A percentile compares a stretch with the other conserved stretches of the same genome.
These are phyloP conservation scores for Rhamphomyia laevipes DNA, from an alignment of 2,888 invertebrate species.

Conservation along the genomic window DNA sequence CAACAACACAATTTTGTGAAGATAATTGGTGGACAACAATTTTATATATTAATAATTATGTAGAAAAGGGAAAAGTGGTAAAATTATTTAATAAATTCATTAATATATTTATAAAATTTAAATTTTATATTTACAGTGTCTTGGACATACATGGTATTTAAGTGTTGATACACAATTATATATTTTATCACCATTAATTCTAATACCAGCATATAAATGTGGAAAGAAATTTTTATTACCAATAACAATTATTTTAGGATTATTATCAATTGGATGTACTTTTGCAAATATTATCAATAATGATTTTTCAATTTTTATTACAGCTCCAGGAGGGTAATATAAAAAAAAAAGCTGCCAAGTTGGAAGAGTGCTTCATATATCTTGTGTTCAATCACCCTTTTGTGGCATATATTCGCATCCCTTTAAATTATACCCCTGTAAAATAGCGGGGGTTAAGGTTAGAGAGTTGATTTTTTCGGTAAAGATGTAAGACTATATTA, in stretches of 20 bases:
- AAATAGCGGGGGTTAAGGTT: too few species aligned
- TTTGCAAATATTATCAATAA: constrained; percentile 29
- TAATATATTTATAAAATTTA: too few species aligned
- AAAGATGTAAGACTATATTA: too few species aligned
- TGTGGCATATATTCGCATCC: too few species aligned
- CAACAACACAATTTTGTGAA: constrained; percentile 29
- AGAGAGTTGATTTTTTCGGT: too few species aligned
- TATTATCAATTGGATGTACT: constrained; percentile 31
- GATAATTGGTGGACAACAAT: constrained; percentile 41
- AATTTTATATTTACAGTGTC: constrained; percentile 31
- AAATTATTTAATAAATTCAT: constrained; percentile 1
- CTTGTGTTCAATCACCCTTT: too few species aligned
- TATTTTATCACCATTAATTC: constrained; percentile 42
- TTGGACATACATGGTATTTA: constrained; percentile 47
- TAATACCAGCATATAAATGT: constrained; percentile 40
- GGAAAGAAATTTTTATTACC: constrained; percentile 31
- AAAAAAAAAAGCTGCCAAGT: too few species aligned
- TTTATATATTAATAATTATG: constrained; percentile 41
- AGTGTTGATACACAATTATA: constrained; percentile 48
- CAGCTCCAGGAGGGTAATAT: constrained; percentile 26
- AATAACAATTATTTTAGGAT: constrained; percentile 25
- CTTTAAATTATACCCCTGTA: too few species aligned
- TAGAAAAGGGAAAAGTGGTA: too few species aligned
- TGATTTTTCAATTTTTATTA: constrained; percentile 28
- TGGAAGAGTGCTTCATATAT: too few species aligned